A percentile compares a stretch with the other conserved stretches of the same genome.
Conservation (phyloP, 2,113 vertebrate genomes). For the Macroglossus sobrinus region DNA sequence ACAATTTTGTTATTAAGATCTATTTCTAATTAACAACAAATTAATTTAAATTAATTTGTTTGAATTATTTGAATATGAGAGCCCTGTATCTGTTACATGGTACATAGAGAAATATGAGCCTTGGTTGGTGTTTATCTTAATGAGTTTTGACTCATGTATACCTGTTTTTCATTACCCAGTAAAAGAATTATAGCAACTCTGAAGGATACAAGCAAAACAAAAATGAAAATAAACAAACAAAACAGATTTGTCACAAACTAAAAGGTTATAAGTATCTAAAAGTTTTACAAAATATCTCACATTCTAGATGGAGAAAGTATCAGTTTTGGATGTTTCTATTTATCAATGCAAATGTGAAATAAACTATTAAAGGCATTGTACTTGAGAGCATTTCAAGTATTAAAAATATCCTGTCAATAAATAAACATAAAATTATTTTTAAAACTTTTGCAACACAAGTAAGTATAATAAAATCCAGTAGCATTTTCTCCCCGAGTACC, state of each 20-base stretch:
- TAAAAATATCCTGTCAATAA: background rate
- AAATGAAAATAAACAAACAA: background rate
- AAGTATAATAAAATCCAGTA: background rate
- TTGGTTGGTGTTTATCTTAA: conserved; percentile 64
- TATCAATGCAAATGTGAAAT: background rate
- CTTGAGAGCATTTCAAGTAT: background rate
- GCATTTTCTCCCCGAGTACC: background rate
- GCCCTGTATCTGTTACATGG: conserved; percentile 41
- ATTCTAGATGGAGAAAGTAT: background rate
- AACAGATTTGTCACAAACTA: background rate
- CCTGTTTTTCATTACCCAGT: conserved; percentile 63
- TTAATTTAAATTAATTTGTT: background rate
- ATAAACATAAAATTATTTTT: background rate
- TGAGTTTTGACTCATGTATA: conserved; percentile 61
- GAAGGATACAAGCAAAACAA: background rate
- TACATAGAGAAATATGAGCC: conserved; percentile 30
- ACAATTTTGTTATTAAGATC: conserved; percentile 49
- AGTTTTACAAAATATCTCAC: background rate
- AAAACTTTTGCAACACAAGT: background rate
- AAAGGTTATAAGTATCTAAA: background rate
- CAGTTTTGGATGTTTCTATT: background rate
- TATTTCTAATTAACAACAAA: conserved; percentile 70
- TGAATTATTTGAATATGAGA: conserved; percentile 36
- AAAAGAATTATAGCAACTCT: conserved; percentile 15
- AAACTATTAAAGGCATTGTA: background rate